These are phyloP conservation scores for Spondyliosoma cantharus DNA, from an alignment of 2,797 vertebrate genomes.

Conservation along the genomic window DNA sequence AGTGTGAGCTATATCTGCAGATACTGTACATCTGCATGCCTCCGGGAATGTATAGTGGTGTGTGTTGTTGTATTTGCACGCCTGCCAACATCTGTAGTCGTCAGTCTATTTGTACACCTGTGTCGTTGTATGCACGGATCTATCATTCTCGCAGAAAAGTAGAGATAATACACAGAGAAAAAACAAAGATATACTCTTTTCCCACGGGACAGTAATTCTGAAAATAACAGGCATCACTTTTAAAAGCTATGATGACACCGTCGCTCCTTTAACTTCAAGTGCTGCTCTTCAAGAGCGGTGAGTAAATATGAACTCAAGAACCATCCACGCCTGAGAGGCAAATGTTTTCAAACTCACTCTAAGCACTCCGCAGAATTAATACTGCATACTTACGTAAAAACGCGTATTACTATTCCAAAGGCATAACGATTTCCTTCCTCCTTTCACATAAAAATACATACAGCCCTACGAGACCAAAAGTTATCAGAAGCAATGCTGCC, in stretches of 20 bases:
- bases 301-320: slow-evolving; percentile 24
- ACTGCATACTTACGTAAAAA: slow-evolving; percentile 31
- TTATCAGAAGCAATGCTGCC: slow-evolving; percentile 65
- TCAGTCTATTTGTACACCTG: slow-evolving; percentile 47
- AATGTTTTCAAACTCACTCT: slow-evolving; percentile 21
- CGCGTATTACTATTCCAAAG: slow-evolving; percentile 54
- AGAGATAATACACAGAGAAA: slow-evolving; percentile 22
- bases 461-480: slow-evolving; percentile 52
- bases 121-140: slow-evolving; percentile 34
- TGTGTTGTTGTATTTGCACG: not conserved
- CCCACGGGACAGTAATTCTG: slow-evolving; percentile 2
- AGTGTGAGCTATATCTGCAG: slow-evolving; percentile 33
- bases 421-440: slow-evolving; percentile 38
- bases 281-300: slow-evolving; percentile 1
- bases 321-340: slow-evolving; percentile 3
- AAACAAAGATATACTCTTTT: slow-evolving; percentile 22
- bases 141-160: slow-evolving; percentile 16
- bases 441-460: slow-evolving; percentile 54
- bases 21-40: slow-evolving; percentile 39
- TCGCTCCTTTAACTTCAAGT: not conserved
- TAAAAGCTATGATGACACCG: not conserved
- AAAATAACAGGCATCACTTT: slow-evolving; percentile 9
- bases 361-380: slow-evolving; percentile 27
- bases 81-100: slow-evolving; percentile 37
- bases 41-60: not conserved